Evolutionary conservation across 1,140 invertebrate genomes (phyloP), one percentile per base, ranked within the genome.

Genomic region (Drosophila trapezifrons): DNA sequence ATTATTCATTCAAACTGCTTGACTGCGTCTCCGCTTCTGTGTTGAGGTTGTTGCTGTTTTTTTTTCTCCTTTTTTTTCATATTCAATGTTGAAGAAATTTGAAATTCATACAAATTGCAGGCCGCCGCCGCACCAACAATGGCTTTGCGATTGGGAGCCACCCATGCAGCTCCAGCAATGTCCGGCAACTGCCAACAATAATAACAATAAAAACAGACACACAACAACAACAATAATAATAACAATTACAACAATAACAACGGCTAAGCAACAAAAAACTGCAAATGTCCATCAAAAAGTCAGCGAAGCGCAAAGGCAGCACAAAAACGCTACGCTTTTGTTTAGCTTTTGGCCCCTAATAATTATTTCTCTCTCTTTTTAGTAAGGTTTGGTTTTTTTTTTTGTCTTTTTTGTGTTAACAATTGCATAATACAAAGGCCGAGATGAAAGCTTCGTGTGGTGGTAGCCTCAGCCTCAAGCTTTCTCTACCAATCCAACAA

Each of bases 71-170:
- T 38, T 56, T 69, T 74, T 45, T 54, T 71, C 35, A 71, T 71
- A 71, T 75, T 79, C 76, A 79, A 80, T 80, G 78, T 51, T 71
- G 58, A 70, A 73, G 78, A 71, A 86, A 86, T 86, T 86, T 80
- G 79, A 86, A 86, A 86, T 86, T 87, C 83, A 86, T 87, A 86
- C 82, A 86, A 86, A 86, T 86, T 86, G 83, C 79, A 87, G 78
- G 78, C 78, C 75, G 82, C 67, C 67, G 75, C 78, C 75, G 82
- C 73, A 69, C 25, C 74, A 60, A 66, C 80, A 78, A 71, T 51
- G 65, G 63, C 37, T 54, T 51, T 35, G 43, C 51, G 38, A 35
- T 49, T 43, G 45, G 52, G 47, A 87, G 79, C 82, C 82, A 86
- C 83, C 82, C 82, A 86, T 72, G 82, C 82, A 83, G 82, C 82